Evolutionary conservation across 2,888 invertebrate genomes (phyloP).

Genomic region (Lasioglossum lativentre): DNA sequence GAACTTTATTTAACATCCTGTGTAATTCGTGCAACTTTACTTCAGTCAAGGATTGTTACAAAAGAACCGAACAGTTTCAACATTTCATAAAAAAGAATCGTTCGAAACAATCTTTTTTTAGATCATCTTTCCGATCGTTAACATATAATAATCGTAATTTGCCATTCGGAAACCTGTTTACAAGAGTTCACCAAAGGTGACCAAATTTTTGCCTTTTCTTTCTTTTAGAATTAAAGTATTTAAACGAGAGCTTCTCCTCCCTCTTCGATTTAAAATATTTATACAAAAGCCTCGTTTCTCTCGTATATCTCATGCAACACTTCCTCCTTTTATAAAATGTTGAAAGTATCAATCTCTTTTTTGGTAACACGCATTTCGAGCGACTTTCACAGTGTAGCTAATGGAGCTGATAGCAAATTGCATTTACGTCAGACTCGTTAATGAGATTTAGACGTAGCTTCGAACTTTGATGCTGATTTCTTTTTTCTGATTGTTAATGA

Average conservation of each 20-base stretch:
- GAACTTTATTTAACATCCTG: slow-evolving; percentile 22
- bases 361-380: slow-evolving; percentile 60
- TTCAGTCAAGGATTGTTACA: slow-evolving; percentile 31
- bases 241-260: neutral
- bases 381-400: slow-evolving; percentile 50
- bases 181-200: neutral
- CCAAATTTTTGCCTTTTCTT: neutral
- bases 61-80: neutral
- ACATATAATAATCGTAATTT: neutral
- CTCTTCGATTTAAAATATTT: neutral
- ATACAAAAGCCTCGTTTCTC: too few species aligned
- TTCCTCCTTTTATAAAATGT: neutral
- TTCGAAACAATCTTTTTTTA: neutral
- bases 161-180: too few species aligned
- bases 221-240: neutral
- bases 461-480: slow-evolving; percentile 60
- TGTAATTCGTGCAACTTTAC: slow-evolving; percentile 53
- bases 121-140: neutral
- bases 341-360: neutral
- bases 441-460: slow-evolving; percentile 67
- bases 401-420: neutral
- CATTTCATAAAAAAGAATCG: neutral
- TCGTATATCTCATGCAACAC: neutral
- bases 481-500: slow-evolving; percentile 46
- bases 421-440: slow-evolving; percentile 73